A percentile compares a stretch with the other conserved stretches of the same genome.
These are phyloP conservation scores for Australoheros facetus DNA, from an alignment of 2,797 vertebrate species.

Conservation along the genomic window DNA sequence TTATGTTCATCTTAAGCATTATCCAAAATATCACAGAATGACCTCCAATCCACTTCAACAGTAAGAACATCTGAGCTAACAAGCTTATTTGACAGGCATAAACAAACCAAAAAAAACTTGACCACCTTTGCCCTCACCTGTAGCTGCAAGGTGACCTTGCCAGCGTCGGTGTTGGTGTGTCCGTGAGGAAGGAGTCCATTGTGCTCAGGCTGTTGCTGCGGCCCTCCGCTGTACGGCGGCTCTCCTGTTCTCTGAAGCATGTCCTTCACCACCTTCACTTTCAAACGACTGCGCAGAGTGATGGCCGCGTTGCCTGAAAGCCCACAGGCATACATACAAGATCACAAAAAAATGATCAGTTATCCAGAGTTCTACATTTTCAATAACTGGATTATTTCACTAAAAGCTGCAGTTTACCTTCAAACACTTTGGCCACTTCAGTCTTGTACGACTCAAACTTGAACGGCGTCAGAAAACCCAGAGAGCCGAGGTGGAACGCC, in stretches of 20 bases:
- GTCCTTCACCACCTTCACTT: conserved; percentile 86
- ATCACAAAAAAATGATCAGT: too few relatives aligned
- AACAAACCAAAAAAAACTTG: not conserved
- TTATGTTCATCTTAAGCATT: not conserved
- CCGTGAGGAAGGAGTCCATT: conserved; percentile 76
- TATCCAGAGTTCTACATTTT: too few relatives aligned
- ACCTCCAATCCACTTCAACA: not conserved
- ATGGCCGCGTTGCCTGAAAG: conserved; percentile 83
- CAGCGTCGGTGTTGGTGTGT: conserved; percentile 72
- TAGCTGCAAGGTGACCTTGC: conserved; percentile 82
- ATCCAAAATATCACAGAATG: not conserved
- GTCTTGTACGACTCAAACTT: conserved; percentile 85
- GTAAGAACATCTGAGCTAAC: not conserved
- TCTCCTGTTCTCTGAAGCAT: conserved; percentile 71
- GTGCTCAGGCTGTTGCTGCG: conserved; percentile 52
- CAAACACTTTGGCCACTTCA: conserved; percentile 85
- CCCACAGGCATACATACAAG: not conserved
- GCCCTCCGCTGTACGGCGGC: conserved; percentile 19
- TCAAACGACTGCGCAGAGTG: conserved; percentile 84
- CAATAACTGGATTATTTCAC: not conserved
- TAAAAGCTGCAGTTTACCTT: conserved; percentile 65
- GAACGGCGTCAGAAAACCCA: conserved; percentile 86
- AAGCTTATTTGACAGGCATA: not conserved
- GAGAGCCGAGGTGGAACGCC: conserved; percentile 85
- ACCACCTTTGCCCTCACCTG: conserved; percentile 72